Percentiles rank a stretch among this genome's conserved stretches.
These are phyloP conservation scores for Notocelia uddmanniana DNA, from an alignment of 2,888 invertebrate species.

Conservation along the genomic window DNA sequence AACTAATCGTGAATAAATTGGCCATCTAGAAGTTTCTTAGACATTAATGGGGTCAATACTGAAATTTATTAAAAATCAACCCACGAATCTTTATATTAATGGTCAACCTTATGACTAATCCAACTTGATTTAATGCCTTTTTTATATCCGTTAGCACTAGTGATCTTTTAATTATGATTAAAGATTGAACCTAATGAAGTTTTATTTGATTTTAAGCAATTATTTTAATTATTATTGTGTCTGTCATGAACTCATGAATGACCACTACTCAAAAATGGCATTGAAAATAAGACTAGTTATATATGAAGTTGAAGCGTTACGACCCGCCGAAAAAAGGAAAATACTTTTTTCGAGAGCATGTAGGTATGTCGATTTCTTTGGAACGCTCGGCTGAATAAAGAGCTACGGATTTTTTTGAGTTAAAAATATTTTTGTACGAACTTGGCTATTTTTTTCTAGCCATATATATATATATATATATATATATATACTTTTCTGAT, in stretches of 20 bases:
- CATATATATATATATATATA: too few species aligned
- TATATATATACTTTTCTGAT: too few species aligned
- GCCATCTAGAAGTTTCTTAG: background rate
- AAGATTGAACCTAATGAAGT: conserved; percentile 17
- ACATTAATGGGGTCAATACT: conserved; percentile 12
- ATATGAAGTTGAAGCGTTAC: too few species aligned
- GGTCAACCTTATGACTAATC: conserved; percentile 16
- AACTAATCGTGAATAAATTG: conserved; percentile 24
- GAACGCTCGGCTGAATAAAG: too few species aligned
- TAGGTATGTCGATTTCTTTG: too few species aligned
- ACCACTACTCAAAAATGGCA: conserved; percentile 2
- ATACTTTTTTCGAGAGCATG: too few species aligned
- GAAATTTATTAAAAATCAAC: conserved; percentile 7
- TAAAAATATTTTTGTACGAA: too few species aligned
- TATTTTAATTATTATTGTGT: conserved; percentile 26
- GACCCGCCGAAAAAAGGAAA: too few species aligned
- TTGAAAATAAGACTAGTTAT: too few species aligned
- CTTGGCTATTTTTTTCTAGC: too few species aligned
- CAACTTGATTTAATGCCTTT: conserved; percentile 22
- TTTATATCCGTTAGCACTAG: conserved; percentile 18
- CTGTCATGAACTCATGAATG: too few species aligned
- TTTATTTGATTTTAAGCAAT: conserved; percentile 22
- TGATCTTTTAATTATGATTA: conserved; percentile 35
- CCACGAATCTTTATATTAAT: conserved; percentile 18
- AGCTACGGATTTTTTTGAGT: too few species aligned